Evolutionary conservation across 2,797 vertebrate species (phyloP).

Genomic region (Picus viridis): DNA sequence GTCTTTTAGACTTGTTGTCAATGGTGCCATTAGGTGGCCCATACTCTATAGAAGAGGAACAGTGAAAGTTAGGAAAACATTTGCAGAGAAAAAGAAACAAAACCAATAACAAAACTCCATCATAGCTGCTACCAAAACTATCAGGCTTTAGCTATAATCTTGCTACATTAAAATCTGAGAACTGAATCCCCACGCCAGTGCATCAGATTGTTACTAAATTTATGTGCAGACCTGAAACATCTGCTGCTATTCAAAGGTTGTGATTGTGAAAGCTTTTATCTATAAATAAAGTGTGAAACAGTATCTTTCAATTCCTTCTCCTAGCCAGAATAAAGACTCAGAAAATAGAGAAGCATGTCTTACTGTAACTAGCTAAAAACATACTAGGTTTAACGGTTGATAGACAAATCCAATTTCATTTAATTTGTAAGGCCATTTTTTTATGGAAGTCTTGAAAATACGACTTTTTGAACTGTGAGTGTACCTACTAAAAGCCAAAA

Average conservation of each 20-base stretch:
- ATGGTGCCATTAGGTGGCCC: background rate
- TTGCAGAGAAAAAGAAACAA: background rate
- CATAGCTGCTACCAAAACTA: background rate
- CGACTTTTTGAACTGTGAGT: background rate
- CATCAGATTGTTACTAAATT: background rate
- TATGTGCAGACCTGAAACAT: background rate
- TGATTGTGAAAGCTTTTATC: background rate
- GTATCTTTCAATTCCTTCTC: constrained; percentile 61
- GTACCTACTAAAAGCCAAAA: background rate
- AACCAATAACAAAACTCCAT: background rate
- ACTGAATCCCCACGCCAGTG: background rate
- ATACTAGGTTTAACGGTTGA: background rate
- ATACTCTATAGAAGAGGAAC: background rate
- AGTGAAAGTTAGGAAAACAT: background rate
- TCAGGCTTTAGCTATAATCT: background rate
- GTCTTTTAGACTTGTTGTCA: background rate
- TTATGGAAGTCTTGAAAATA: background rate
- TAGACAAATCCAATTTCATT: background rate
- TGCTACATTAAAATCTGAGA: background rate
- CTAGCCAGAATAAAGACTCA: background rate
- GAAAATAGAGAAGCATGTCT: constrained; percentile 27
- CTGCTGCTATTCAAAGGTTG: background rate
- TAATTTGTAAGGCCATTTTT: background rate
- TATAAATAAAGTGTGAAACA: constrained; percentile 45
- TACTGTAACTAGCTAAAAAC: background rate